Evolutionary conservation across 2,888 invertebrate species (phyloP).

Genomic region (Spilosoma lubricipeda): DNA sequence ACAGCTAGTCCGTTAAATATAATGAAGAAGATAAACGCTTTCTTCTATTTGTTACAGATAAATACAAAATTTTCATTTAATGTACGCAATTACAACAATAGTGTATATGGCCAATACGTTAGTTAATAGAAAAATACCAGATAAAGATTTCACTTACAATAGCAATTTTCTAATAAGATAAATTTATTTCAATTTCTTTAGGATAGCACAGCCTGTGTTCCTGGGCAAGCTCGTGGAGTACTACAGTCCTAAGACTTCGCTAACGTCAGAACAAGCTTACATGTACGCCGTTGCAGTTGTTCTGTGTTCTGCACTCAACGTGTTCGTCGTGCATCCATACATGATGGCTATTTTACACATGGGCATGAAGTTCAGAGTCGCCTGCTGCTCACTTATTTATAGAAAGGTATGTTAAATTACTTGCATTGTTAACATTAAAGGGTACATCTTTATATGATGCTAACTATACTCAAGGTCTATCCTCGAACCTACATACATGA

Average conservation of each 20-base stretch:
- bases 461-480: no score
- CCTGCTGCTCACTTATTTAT: constrained; percentile 93
- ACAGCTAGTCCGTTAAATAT: background rate
- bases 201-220: constrained; percentile 88
- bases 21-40: background rate
- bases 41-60: background rate
- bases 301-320: constrained; percentile 90
- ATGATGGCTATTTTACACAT: constrained; percentile 93
- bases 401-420: constrained; percentile 87
- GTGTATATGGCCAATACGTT: no score
- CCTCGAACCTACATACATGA: no score
- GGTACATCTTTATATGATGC: background rate
- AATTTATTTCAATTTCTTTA: constrained; percentile 55
- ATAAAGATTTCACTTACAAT: background rate
- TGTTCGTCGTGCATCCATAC: constrained; percentile 94
- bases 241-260: constrained; percentile 78
- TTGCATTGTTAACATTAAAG: background rate
- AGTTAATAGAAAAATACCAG: background rate
- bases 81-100: no score
- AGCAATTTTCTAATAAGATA: constrained; percentile 2
- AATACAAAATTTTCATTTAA: no score
- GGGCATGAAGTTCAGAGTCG: constrained; percentile 94
- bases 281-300: constrained; percentile 91
- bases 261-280: constrained; percentile 88
- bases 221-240: constrained; percentile 88